These are phyloP conservation scores for Chionomys nivalis DNA, from an alignment of 2,113 vertebrate genomes.

Conservation along the genomic window DNA sequence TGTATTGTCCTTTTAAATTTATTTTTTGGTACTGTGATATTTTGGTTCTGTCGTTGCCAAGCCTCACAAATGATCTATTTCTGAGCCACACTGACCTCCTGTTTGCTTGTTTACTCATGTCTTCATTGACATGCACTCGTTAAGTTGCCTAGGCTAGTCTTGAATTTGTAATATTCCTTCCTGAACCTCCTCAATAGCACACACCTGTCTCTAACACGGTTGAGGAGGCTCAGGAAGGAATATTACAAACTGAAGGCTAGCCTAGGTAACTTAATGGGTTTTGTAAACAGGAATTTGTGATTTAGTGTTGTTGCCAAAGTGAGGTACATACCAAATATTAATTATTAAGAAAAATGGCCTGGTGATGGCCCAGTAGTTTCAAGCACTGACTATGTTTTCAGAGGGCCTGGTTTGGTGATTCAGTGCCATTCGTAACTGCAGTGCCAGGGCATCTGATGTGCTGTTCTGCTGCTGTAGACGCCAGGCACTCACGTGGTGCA, in stretches of 20 bases:
- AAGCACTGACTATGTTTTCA: neutral
- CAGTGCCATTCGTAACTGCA: neutral
- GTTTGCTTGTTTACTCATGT: neutral
- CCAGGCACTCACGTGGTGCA: neutral
- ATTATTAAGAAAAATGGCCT: slow-evolving; percentile 19
- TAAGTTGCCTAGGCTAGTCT: neutral
- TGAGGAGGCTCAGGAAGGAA: too few relatives aligned
- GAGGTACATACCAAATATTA: slow-evolving; percentile 38
- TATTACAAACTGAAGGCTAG: too few relatives aligned
- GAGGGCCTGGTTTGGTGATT: neutral
- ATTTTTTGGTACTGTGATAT: neutral
- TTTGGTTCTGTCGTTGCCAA: neutral
- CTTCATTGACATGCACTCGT: neutral
- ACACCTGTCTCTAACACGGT: too few relatives aligned
- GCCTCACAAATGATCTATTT: neutral
- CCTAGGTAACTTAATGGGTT: neutral
- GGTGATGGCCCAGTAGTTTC: neutral
- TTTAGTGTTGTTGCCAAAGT: slow-evolving; percentile 53
- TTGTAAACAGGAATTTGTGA: neutral
- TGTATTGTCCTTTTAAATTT: neutral
- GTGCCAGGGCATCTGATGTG: neutral
- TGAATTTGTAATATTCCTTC: neutral
- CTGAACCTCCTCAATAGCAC: neutral
- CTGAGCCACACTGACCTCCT: neutral
- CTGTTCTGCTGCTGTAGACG: neutral